Base-by-base conservation (phyloP, 92 coral and sea anemone species). In the Muricea muricata region DNA sequence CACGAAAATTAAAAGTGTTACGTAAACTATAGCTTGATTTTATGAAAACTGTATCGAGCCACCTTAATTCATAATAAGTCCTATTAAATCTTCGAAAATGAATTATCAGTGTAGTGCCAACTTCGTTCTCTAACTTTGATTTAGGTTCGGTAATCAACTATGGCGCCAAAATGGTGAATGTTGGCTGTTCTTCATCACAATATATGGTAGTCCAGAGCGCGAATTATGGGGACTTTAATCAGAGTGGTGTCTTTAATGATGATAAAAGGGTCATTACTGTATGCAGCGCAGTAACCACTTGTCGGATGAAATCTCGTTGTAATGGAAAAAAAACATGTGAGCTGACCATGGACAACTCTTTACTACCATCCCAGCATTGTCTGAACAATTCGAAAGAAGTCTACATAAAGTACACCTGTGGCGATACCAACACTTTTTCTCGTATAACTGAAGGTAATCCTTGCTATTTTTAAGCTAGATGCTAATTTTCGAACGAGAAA, bases 221-320 rank as follows among this genome's bases (percentile, higher is more conserved):
- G 1, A 0, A 32, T 26, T 63, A 26, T 63, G 70, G 35, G 30
- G 35, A 63, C 11, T 63, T 26, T 24, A 28, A 63, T 15, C 0
- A 63, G 7, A 63, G 37, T 7, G 35, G 34, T 24, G 12, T 20
- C 18, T 63, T 26, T 63, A 24, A 26, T 13, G 70, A 28, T 6
- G 23, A 63, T 4, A 18, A 15, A 63, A 1, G 6, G 2, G 4
- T 63, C 10, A 21, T 28, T 28, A 12, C 2, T 6, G 13, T 9
- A 30, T 63, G 70, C 30, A 63, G 70, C 23, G 4, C 3, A 28
- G n/a, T 28, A 28, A 17, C 70, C 1, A 63, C 7, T 28, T 63
- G 70, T 63, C 33, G 30, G 21, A 39, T 63, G n/a, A 63, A 63
- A 63, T 63, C 70, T 12, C 70, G 12, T 32, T 63, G 70, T 63